A percentile compares a stretch with the other conserved stretches of the same genome.
These are phyloP conservation scores for Charaxes varanes DNA, from an alignment of 1,140 invertebrate species.

Conservation along the genomic window DNA sequence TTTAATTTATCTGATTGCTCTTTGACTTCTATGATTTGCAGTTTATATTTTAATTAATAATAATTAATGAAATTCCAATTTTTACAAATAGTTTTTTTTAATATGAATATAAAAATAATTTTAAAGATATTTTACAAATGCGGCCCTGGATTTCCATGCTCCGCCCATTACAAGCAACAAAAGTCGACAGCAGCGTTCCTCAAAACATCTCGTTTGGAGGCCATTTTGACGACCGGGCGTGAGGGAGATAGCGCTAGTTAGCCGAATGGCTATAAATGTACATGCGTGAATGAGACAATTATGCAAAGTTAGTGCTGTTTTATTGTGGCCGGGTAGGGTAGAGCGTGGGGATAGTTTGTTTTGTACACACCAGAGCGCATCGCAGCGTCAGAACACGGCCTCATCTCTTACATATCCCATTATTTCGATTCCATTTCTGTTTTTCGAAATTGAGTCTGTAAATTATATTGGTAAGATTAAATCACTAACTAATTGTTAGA, in stretches of 20 bases:
- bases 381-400: slow-evolving; percentile 2
- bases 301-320: slow-evolving; percentile 68
- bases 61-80: no score
- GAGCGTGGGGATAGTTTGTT: slow-evolving; percentile 44
- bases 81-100: no score
- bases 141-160: slow-evolving; percentile 55
- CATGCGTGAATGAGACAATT: slow-evolving; percentile 68
- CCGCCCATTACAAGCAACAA: slow-evolving; percentile 71
- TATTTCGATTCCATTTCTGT: background rate
- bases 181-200: slow-evolving; percentile 66
- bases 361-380: slow-evolving; percentile 15
- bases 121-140: no score
- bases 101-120: no score
- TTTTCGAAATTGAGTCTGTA: no score
- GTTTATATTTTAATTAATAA: no score
- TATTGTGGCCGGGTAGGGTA: slow-evolving; percentile 40
- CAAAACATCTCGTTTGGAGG: slow-evolving; percentile 73
- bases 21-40: no score
- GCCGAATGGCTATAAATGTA: slow-evolving; percentile 30
- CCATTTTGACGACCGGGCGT: slow-evolving; percentile 67
- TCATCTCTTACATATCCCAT: background rate
- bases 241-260: slow-evolving; percentile 46
- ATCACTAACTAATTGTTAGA: no score
- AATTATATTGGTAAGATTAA: no score
- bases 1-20: no score